phyloP scores from a whole-genome alignment of 2,888 invertebrate genomes.

The Metallyticus violacea region DNA sequence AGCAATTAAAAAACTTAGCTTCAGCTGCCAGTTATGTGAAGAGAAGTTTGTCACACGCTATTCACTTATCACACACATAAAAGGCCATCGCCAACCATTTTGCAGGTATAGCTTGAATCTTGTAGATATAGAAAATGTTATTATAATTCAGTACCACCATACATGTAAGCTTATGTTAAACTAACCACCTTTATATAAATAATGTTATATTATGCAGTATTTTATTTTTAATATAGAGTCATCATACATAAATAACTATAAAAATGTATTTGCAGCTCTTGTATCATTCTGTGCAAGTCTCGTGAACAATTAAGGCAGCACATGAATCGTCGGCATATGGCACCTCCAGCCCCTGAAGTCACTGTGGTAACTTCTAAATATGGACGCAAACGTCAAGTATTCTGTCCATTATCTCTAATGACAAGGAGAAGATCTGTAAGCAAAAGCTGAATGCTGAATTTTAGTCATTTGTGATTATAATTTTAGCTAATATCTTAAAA shows the following conservation, averaged over 20 bases:
- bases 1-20: conserved; percentile 1
- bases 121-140: too few species aligned
- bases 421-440: neutral
- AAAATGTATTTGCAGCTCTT: neutral
- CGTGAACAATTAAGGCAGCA: conserved; percentile 5
- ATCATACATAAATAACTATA: too few species aligned
- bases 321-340: neutral
- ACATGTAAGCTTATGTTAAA: too few species aligned
- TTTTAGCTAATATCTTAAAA: too few species aligned
- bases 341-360: neutral
- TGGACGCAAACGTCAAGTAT: conserved; percentile 24
- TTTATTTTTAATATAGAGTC: too few species aligned
- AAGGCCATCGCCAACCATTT: conserved; percentile 18
- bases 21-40: conserved; percentile 16
- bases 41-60: conserved; percentile 17
- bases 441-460: neutral
- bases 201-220: too few species aligned
- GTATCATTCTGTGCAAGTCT: neutral
- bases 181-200: too few species aligned
- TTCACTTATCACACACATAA: conserved; percentile 27
- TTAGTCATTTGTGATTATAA: neutral
- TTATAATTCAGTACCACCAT: too few species aligned
- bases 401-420: neutral
- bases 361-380: conserved; percentile 29
- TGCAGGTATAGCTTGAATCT: conserved; percentile 14